Percentiles rank a stretch among this genome's conserved stretches.
Conservation (phyloP, 2,113 vertebrate genomes). For the Conger conger region DNA sequence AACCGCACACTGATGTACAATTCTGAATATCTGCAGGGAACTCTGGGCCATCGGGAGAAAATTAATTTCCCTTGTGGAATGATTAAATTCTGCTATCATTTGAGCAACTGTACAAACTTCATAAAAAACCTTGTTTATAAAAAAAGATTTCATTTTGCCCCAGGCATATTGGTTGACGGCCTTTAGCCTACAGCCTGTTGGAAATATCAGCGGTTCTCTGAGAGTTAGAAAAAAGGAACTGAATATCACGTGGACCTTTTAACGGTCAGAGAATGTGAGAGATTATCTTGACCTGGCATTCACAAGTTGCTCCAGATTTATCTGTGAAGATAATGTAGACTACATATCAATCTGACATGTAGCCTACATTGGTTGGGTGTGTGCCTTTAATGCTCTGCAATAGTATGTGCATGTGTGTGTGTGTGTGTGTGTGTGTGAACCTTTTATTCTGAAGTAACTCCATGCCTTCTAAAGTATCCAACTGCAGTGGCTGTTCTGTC, state of each 20-base stretch:
- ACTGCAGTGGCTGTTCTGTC: too few species aligned
- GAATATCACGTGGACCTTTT: not conserved
- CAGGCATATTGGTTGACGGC: not conserved
- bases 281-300: not conserved
- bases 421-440: too few species aligned
- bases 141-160: not conserved
- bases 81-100: slow-evolving; percentile 31
- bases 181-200: not conserved
- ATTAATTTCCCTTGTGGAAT: slow-evolving; percentile 45
- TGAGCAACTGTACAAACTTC: slow-evolving; percentile 6
- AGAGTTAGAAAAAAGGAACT: not conserved
- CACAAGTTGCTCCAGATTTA: slow-evolving; percentile 5
- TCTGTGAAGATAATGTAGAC: not conserved
- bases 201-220: not conserved
- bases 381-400: not conserved
- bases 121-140: too few species aligned
- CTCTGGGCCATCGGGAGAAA: slow-evolving; percentile 32
- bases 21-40: slow-evolving; percentile 48
- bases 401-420: too few species aligned
- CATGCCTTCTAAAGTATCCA: too few species aligned
- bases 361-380: not conserved
- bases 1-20: slow-evolving; percentile 33
- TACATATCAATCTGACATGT: too few species aligned
- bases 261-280: not conserved
- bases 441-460: too few species aligned